Base-by-base conservation (phyloP, 2,888 invertebrate species). In the Lepidonotus clava region DNA sequence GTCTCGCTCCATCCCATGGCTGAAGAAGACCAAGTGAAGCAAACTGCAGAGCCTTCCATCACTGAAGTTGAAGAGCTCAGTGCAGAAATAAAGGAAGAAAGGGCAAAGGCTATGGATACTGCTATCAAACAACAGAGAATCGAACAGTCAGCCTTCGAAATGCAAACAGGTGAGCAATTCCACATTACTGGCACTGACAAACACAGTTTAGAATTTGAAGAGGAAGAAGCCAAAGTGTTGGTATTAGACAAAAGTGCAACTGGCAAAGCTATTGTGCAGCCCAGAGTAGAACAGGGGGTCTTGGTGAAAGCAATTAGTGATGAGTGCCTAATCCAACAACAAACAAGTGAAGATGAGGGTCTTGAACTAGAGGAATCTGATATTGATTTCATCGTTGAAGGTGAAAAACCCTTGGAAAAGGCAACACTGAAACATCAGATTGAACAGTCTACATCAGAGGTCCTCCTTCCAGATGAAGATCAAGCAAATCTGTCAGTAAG, bases 1-100 rank as follows among this genome's bases (percentile, higher is more conserved):
- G 41, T 41, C 34, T 4, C 18, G 0, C 8, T 38, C 14, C 0
- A 40, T 46, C 8, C 6, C 1, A 8, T 80, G 1, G 24, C 80
- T 80, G 32, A 46, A 6, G 46, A 38, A 14, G 71, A 71, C 38
- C 34, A 71, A 11, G 32, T 80, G 24, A 1, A 80, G 46, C 80
- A 46, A 18, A 80, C 46, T 14, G 41, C 46, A n/a, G 80, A 80
- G 80, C 46, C 46, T 32, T n/a, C 80, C 40, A 80, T 41, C 46
- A 18, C 18, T 46, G 80, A 40, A 41, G 46, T 80, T 28, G 80
- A 80, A 18, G 80, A 80, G 21, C 11, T 40, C 40, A 41, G 28
- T 40, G 80, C 80, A 41, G 80, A 80, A 28, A 14, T n/a, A 24
- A 80, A 32, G 46, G 6, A 41, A 28, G 80, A 80, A 80, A 46